Evolutionary conservation across 2,797 vertebrate genomes (phyloP), one percentile per base, ranked within the genome.

Genomic region (Tamandua tetradactyla): DNA sequence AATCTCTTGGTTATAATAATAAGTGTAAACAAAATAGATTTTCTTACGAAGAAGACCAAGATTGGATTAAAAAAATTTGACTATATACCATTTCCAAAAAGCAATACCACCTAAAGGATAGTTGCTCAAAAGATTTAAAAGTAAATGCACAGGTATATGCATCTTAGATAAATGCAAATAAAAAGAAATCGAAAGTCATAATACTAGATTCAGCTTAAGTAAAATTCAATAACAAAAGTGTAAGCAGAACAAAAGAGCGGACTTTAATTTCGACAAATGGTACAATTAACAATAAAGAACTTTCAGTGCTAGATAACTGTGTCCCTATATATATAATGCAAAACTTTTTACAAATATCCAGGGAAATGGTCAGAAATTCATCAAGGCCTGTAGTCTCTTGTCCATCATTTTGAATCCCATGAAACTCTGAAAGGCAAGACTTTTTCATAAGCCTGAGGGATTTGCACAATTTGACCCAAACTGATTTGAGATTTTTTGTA

Each of bases 21-120:
- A 89, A 78, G 52, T 20, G 6, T 89, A 71, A 89, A 68, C 11
- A 62, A 37, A 59, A 75, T 23, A 90, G 22, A 92, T 90, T 92
- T 42, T 88, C 57, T 92, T 52, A 40, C 42, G 72, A 68, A 35
- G 8, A 69, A 66, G 64, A 81, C 30, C 64, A 59, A 86, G 52
- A 40, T 52, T 47, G 25, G n/a, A 76, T 55, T 57, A 42, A 55
- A 81, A 68, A 20, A 49, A n/a, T 47, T 18, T 7, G 55, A 23
- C 17, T 61, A 37, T 8, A 12, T 47, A 27, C 40, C 20, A 55
- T 74, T 92, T 86, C 72, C 52, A 90, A n/a, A n/a, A n/a, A 13
- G 59, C 25, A 7, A 37, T 15, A 37, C 20, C 27, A 14, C 62
- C 15, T 83, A 68, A 69, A 61, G 82, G 20, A 76, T 35, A 59